Base-by-base conservation (phyloP, 2,797 vertebrate genomes). In the Rhodeus uyekii region DNA sequence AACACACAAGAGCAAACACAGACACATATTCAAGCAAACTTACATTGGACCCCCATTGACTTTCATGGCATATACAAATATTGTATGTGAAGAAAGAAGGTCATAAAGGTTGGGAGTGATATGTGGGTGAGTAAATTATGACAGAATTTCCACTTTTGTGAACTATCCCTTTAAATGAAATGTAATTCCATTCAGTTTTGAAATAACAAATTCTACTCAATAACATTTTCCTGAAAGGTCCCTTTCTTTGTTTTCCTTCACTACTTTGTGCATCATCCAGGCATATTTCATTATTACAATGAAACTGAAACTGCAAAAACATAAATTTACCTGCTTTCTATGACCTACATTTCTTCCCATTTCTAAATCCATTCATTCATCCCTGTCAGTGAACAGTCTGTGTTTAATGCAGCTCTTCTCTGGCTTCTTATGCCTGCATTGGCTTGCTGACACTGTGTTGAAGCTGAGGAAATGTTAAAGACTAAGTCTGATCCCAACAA, bases 251-350 rank as follows among this genome's bases (percentile, higher is more conserved):
- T 39, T 76, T 68, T 24, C 60, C 50, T 50, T 48, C 34, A 74
- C 76, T 84, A 77, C 85, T 87, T 88, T 90, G 87, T 87, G 87
- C 88, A 88, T 63, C 46, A 74, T 48, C 63, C 77, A 82, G 69
- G 78, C 83, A 82, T 85, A 85, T 82, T 81, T 81, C 63, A 88
- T 92, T 90, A 91, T 91, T 92, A 87, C 24, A 67, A 55, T 76
- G 50, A 76, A 76, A 90, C 86, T 86, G 87, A 76, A 64, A 78
- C 86, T 88, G 29, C 83, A 84, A 48, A 81, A 84, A 39, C 16
- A 48, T 55, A 60, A 80, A 44, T 48, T 53, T 84, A 84, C 44
- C 60, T 39, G 34, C 34, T 74, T 13, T 74, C 50, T 65, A 44
- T 38, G 16, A 19, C 36, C 1, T 38, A 34, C 27, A 16, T 36